A percentile compares a stretch with the other conserved stretches of the same genome.
Conservation (phyloP, 2,888 invertebrate genomes). For the Thysanoteuthis rhombus region DNA sequence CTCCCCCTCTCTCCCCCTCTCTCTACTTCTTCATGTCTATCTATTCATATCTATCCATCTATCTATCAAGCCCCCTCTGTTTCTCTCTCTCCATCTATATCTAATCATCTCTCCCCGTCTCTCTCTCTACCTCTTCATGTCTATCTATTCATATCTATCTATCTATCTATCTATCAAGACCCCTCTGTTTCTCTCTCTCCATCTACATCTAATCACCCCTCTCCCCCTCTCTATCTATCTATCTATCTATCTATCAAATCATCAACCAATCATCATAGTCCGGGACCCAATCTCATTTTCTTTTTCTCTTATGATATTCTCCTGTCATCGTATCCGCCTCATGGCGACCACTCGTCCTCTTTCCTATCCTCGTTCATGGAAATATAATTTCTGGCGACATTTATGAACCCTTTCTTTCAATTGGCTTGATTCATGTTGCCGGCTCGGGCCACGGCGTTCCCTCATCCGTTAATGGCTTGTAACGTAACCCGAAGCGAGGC, state of each 20-base stretch:
- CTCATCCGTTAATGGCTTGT: not conserved
- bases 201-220: not conserved
- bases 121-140: not conserved
- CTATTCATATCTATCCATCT: not conserved
- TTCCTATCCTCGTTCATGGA: not conserved
- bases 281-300: not conserved
- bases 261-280: not conserved
- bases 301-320: not conserved
- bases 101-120: not conserved
- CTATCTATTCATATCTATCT: not conserved
- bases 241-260: not conserved
- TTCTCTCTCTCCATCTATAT: not conserved
- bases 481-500: slow-evolving; percentile 12
- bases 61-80: not conserved
- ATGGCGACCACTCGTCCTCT: not conserved
- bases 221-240: not conserved
- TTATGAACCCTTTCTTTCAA: not conserved
- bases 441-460: not conserved
- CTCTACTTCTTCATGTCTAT: not conserved
- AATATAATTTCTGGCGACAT: not conserved
- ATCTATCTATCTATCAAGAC: slow-evolving; percentile 12
- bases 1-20: not conserved
- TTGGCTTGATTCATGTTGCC: slow-evolving; percentile 12
- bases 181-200: too few species aligned
- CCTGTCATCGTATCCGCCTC: not conserved